Conservation (phyloP, 2,113 vertebrate species). For the Nesoenas mayeri region DNA sequence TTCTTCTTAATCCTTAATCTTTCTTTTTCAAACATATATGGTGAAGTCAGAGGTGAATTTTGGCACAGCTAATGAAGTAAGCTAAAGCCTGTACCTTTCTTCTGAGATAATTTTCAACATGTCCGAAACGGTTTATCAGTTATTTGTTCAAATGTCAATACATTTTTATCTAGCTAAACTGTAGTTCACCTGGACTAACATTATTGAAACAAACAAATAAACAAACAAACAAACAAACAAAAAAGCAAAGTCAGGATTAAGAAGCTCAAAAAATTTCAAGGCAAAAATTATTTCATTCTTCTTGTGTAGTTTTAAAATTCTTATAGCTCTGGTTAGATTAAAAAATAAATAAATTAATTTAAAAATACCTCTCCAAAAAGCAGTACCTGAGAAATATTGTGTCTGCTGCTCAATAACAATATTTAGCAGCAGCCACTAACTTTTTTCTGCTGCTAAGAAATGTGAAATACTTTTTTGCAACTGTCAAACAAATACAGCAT, state of each 20-base stretch:
- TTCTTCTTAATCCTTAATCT: background rate
- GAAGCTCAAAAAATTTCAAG: too few relatives aligned
- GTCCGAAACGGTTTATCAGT: background rate
- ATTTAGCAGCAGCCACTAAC: background rate
- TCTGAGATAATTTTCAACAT: slow-evolving; percentile 18
- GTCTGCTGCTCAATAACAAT: background rate
- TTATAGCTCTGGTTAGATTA: background rate
- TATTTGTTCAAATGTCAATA: slow-evolving; percentile 16
- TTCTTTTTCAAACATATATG: background rate
- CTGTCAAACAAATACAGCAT: background rate
- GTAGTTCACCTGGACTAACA: background rate
- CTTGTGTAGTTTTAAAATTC: background rate
- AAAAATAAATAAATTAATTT: background rate
- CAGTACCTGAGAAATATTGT: background rate
- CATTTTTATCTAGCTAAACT: background rate
- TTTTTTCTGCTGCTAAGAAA: background rate
- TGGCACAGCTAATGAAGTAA: background rate
- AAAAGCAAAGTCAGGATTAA: too few relatives aligned
- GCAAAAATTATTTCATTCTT: background rate
- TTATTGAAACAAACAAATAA: background rate
- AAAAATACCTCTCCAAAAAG: background rate
- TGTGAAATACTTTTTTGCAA: background rate
- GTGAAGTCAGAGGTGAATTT: slow-evolving; percentile 1
- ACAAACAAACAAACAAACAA: background rate
- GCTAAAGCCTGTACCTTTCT: background rate